A percentile compares a stretch with the other conserved stretches of the same genome.
phyloP scores from a whole-genome alignment of 2,113 vertebrate species.

The Aspidoscelis tigris region DNA sequence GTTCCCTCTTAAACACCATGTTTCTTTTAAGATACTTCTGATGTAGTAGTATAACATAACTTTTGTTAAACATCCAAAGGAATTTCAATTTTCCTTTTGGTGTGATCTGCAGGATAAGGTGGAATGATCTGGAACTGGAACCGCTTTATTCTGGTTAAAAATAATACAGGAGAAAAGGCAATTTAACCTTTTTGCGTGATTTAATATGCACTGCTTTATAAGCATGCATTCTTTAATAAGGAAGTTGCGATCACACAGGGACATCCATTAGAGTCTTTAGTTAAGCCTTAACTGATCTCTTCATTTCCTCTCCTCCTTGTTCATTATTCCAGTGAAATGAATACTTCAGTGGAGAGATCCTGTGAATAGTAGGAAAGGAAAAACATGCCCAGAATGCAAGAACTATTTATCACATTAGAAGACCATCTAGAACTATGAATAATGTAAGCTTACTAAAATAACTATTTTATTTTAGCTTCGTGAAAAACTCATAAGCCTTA shows the following conservation, averaged over 20 bases:
- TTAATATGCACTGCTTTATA: slow-evolving; percentile 11
- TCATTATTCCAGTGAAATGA: slow-evolving; percentile 15
- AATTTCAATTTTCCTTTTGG: background rate
- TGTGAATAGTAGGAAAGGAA: slow-evolving; percentile 22
- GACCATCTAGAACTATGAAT: slow-evolving; percentile 18
- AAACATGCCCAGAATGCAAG: slow-evolving; percentile 13
- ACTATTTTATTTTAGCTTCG: slow-evolving; percentile 7
- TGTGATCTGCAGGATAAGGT: too few species aligned
- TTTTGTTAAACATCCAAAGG: background rate
- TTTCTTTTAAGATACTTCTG: background rate
- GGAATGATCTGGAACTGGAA: background rate
- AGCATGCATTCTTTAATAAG: slow-evolving; percentile 15
- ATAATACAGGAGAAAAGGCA: background rate
- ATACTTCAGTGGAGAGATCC: slow-evolving; percentile 17
- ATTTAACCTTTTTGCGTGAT: background rate
- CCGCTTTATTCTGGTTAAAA: background rate
- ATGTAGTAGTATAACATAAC: background rate
- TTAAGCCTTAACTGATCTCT: background rate
- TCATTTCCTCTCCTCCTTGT: slow-evolving; percentile 15
- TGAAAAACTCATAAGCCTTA: background rate
- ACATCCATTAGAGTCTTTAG: slow-evolving; percentile 10
- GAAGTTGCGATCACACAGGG: slow-evolving; percentile 23
- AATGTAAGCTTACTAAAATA: slow-evolving; percentile 21
- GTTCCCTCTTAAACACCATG: too few species aligned
- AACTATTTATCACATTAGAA: slow-evolving; percentile 24